These are phyloP conservation scores for Phrynocephalus vlangalii DNA, from an alignment of 2,797 vertebrate species.

Conservation along the genomic window DNA sequence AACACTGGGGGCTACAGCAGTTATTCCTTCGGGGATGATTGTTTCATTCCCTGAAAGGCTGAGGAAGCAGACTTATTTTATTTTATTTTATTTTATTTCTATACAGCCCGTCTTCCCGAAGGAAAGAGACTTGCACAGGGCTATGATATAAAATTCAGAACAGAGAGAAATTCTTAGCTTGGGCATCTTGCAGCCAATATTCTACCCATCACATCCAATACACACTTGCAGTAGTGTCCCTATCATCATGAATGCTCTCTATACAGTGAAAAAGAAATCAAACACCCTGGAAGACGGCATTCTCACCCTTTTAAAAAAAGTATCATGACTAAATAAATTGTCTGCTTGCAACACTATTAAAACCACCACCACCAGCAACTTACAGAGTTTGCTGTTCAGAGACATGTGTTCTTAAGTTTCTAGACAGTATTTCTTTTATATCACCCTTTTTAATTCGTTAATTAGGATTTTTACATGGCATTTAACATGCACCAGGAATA, in stretches of 20 bases:
- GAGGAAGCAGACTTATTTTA: no score
- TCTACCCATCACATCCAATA: not conserved
- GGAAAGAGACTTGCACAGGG: no score
- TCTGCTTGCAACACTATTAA: constrained; percentile 6
- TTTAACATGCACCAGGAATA: not conserved
- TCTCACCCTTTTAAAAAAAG: not conserved
- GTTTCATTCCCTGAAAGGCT: no score
- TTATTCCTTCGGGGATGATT: no score
- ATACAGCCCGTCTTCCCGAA: no score
- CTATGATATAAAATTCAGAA: not conserved
- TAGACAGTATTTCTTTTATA: rapidly evolving
- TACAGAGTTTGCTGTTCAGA: not conserved
- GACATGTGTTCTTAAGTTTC: constrained; percentile 16
- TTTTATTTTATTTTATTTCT: no score
- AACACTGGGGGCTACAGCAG: no score
- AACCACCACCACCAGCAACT: not conserved
- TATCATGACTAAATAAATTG: not conserved
- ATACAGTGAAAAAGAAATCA: no score
- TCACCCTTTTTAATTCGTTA: constrained; percentile 4
- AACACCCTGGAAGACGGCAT: no score
- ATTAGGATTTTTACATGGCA: constrained; percentile 2
- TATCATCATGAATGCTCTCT: not conserved
- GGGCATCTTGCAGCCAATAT: not conserved
- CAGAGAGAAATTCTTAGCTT: not conserved
- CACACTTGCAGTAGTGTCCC: not conserved